phyloP scores from a whole-genome alignment of 1,140 invertebrate species.

The Asbolus verrucosus region DNA sequence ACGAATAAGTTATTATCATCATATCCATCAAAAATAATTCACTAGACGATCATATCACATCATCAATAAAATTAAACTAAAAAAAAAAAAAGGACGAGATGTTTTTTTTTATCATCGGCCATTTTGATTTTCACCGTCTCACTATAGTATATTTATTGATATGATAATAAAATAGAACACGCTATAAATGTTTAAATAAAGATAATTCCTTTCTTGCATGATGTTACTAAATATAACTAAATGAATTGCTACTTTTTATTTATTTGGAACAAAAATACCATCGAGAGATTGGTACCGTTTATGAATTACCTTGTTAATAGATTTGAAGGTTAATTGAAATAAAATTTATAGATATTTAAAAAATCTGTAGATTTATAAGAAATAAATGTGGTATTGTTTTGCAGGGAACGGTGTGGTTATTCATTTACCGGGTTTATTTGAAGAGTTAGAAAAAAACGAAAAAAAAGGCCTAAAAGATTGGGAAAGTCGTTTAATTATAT shows the following conservation, averaged over 20 bases:
- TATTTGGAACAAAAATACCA: slow-evolving; percentile 7
- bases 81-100: no score
- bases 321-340: slow-evolving; percentile 16
- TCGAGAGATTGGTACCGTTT: slow-evolving; percentile 23
- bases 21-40: no score
- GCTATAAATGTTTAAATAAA: background rate
- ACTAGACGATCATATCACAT: no score
- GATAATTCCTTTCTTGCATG: slow-evolving; percentile 18
- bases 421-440: slow-evolving; percentile 94
- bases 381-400: slow-evolving; percentile 54
- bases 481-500: slow-evolving; percentile 90
- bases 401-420: slow-evolving; percentile 99
- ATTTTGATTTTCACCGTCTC: no score
- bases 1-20: no score
- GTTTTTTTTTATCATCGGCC: no score
- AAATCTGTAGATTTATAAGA: no score
- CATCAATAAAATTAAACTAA: no score
- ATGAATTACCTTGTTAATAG: slow-evolving; percentile 11
- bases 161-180: no score
- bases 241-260: background rate
- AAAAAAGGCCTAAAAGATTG: slow-evolving; percentile 88
- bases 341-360: background rate
- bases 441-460: slow-evolving; percentile 94
- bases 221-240: background rate
- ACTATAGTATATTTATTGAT: no score